These are phyloP conservation scores for Eulemur mongoz DNA, from an alignment of 2,797 vertebrate genomes.

Conservation along the genomic window DNA sequence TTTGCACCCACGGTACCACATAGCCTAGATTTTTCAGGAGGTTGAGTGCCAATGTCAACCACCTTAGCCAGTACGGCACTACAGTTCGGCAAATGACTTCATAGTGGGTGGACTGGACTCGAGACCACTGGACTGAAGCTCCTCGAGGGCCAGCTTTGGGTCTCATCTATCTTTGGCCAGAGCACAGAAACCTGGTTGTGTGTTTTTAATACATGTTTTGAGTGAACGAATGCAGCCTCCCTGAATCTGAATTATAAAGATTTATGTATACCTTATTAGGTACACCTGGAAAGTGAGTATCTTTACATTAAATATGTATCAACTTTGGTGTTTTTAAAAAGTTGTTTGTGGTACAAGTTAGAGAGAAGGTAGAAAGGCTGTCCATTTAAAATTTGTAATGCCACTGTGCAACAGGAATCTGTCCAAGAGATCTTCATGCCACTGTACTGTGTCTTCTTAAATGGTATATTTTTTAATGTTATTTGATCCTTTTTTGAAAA, in stretches of 20 bases:
- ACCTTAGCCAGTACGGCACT: neutral
- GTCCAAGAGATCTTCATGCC: conserved; percentile 29
- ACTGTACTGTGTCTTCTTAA: neutral
- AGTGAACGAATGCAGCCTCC: neutral
- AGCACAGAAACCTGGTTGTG: neutral
- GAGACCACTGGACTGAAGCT: neutral
- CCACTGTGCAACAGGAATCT: neutral
- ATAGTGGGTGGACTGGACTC: neutral
- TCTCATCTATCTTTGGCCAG: neutral
- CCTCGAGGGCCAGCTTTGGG: neutral
- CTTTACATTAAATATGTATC: neutral
- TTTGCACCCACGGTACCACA: neutral
- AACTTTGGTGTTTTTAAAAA: conserved; percentile 26
- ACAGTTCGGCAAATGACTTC: neutral
- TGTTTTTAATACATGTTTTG: neutral
- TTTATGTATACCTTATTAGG: neutral
- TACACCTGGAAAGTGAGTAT: neutral
- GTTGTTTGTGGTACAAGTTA: conserved; percentile 33
- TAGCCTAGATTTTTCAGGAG: neutral
- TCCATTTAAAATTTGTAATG: conserved; percentile 37
- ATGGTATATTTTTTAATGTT: conserved; percentile 1
- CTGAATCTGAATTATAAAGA: neutral
- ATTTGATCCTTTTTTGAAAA: conserved; percentile 35
- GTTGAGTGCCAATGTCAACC: neutral
- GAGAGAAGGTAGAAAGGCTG: conserved; percentile 16